Percentiles rank a stretch among this genome's conserved stretches.
These are phyloP conservation scores for Iguana delicatissima DNA, from an alignment of 2,797 vertebrate species.

Conservation along the genomic window DNA sequence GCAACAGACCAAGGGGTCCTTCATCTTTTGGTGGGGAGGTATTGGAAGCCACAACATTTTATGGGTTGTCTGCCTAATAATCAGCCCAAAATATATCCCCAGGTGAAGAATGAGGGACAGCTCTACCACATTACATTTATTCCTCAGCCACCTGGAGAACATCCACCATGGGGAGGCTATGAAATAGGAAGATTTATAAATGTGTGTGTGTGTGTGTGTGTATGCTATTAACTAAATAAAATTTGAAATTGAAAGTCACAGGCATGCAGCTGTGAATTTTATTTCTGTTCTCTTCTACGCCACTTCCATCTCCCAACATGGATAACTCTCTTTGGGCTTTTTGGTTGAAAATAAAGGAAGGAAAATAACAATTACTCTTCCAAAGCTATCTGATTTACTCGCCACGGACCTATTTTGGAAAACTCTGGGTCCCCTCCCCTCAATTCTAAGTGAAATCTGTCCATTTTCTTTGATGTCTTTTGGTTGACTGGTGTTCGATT, in stretches of 20 bases:
- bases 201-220: too few relatives aligned
- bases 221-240: not conserved
- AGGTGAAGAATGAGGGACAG: not conserved
- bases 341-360: constrained; percentile 15
- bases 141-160: not conserved
- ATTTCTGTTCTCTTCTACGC: not conserved
- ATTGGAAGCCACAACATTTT: not conserved
- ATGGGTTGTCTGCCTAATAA: not conserved
- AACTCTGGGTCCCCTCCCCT: not conserved
- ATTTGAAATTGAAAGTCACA: not conserved
- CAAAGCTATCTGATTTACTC: not conserved
- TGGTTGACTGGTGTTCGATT: not conserved
- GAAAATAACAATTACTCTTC: not conserved
- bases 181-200: not conserved
- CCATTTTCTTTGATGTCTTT: not conserved
- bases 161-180: not conserved
- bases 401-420: not conserved
- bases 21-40: not conserved
- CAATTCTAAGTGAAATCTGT: not conserved
- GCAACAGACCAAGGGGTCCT: not conserved
- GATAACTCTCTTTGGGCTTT: constrained; percentile 12
- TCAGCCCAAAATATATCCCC: not conserved
- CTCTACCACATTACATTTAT: not conserved
- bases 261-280: not conserved
- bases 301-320: not conserved